Evolutionary conservation across 2,113 vertebrate genomes (phyloP).

Genomic region (Clinocottus analis): DNA sequence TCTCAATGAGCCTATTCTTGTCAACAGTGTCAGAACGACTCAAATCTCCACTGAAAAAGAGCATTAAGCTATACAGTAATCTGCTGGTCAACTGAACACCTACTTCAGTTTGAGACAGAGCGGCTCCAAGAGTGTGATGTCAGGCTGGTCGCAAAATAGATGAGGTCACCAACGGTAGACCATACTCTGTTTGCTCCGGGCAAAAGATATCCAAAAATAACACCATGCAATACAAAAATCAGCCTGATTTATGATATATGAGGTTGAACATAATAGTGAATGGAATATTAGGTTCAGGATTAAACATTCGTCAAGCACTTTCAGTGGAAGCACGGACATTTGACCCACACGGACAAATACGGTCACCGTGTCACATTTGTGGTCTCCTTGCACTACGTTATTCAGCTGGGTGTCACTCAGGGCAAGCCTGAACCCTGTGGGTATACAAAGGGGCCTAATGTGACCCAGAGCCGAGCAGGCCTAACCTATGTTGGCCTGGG

Average conservation of each 20-base stretch:
- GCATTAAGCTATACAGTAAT: conserved; percentile 47
- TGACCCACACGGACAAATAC: conserved; percentile 53
- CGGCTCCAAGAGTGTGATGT: conserved; percentile 49
- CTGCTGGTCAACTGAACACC: conserved; percentile 48
- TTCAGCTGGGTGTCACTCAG: conserved; percentile 39
- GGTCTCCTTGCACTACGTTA: conserved; percentile 24
- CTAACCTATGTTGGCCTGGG: conserved; percentile 53
- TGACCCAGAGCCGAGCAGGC: conserved; percentile 50
- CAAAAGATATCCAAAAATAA: conserved; percentile 53
- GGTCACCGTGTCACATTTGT: conserved; percentile 49
- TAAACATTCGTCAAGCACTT: conserved; percentile 36
- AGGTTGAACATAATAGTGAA: conserved; percentile 45
- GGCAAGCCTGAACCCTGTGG: conserved; percentile 30
- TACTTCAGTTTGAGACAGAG: conserved; percentile 53
- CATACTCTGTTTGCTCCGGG: conserved; percentile 28
- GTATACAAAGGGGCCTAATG: conserved; percentile 69
- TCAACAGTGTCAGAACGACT: conserved; percentile 41
- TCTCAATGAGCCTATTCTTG: conserved; percentile 38
- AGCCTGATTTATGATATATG: conserved; percentile 20
- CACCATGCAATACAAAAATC: conserved; percentile 38
- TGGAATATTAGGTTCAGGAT: conserved; percentile 21
- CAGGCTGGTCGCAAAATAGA: conserved; percentile 38
- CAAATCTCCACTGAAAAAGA: conserved; percentile 24
- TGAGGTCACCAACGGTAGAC: conserved; percentile 61
- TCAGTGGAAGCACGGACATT: conserved; percentile 39